Conservation (phyloP, 2,888 invertebrate species). For the Pyralis farinalis region DNA sequence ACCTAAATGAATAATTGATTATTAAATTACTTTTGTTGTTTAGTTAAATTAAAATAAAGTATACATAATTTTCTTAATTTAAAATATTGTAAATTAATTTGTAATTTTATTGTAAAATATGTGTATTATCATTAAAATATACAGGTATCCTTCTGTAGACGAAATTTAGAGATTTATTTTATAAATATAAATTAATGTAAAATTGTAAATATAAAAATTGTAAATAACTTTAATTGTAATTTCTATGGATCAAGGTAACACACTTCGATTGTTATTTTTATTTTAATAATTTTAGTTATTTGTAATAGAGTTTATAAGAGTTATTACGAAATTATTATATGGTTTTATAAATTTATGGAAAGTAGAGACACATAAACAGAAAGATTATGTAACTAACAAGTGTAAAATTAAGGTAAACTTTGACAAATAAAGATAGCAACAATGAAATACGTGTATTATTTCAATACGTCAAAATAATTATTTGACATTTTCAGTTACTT, state of each 20-base stretch:
- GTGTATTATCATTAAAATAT: not conserved
- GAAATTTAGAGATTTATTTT: not conserved
- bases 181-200: slow-evolving; percentile 11
- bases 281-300: slow-evolving; percentile 16
- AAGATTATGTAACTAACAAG: slow-evolving; percentile 26
- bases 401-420: slow-evolving; percentile 59
- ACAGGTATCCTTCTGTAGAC: slow-evolving; percentile 4
- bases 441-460: slow-evolving; percentile 33
- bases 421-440: slow-evolving; percentile 77
- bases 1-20: too few species aligned
- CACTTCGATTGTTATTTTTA: slow-evolving; percentile 8
- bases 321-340: slow-evolving; percentile 23
- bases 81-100: too few species aligned
- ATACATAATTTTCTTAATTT: too few species aligned
- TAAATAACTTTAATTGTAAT: slow-evolving; percentile 26
- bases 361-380: slow-evolving; percentile 32
- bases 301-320: slow-evolving; percentile 22
- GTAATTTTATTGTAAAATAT: not conserved
- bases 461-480: too few species aligned
- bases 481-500: too few species aligned
- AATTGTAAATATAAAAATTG: slow-evolving; percentile 25
- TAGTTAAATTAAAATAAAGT: too few species aligned
- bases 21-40: too few species aligned
- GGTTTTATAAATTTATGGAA: slow-evolving; percentile 23
- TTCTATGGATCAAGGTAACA: slow-evolving; percentile 20